Conservation (phyloP, 2,113 vertebrate genomes). For the Hydropotes inermis region DNA sequence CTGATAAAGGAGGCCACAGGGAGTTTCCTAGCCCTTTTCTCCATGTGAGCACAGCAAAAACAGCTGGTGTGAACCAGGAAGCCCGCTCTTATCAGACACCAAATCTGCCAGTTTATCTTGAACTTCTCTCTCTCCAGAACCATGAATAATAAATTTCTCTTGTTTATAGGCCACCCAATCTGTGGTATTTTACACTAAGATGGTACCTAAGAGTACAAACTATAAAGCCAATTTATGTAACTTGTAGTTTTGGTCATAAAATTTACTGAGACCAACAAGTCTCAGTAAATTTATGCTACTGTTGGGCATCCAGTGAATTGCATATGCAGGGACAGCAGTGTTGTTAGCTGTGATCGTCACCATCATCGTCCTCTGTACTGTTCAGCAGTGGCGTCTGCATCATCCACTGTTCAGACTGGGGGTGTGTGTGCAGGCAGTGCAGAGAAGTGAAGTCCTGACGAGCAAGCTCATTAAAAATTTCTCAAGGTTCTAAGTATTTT, state of each 20-base stretch:
- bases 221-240: background rate
- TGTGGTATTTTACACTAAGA: background rate
- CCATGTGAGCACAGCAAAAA: background rate
- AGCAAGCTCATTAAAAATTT: background rate
- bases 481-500: background rate
- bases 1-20: background rate
- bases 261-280: background rate
- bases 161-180: too few species aligned
- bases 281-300: background rate
- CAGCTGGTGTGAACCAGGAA: background rate
- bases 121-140: background rate
- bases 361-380: background rate
- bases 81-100: background rate
- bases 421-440: accelerated
- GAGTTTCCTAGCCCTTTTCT: background rate
- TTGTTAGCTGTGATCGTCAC: background rate
- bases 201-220: too few species aligned
- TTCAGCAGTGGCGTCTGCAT: background rate
- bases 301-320: accelerated
- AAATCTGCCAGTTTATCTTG: background rate
- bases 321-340: background rate
- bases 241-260: background rate
- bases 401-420: background rate
- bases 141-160: background rate
- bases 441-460: background rate